Percentiles rank a stretch among this genome's conserved stretches.
Conservation (phyloP, 2,888 invertebrate genomes). For the Ligdia adustata region DNA sequence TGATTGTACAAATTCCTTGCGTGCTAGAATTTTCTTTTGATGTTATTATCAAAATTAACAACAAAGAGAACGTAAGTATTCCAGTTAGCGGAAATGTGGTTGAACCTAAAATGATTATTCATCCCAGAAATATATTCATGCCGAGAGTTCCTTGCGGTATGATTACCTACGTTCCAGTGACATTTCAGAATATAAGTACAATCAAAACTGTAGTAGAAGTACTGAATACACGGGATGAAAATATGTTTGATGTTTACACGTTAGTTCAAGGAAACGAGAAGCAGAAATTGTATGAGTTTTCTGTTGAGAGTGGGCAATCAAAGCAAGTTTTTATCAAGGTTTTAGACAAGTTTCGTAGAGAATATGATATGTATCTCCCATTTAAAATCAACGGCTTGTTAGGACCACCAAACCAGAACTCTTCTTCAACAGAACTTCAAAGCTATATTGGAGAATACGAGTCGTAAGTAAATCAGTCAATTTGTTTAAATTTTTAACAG, state of each 20-base stretch:
- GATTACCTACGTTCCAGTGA: slow-evolving; percentile 67
- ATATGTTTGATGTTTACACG: slow-evolving; percentile 64
- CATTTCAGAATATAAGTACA: slow-evolving; percentile 63
- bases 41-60: slow-evolving; percentile 68
- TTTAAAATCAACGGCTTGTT: slow-evolving; percentile 83
- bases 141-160: slow-evolving; percentile 72
- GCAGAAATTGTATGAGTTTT: slow-evolving; percentile 56
- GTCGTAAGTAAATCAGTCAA: slow-evolving; percentile 55
- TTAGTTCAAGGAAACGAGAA: slow-evolving; percentile 65
- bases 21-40: slow-evolving; percentile 70
- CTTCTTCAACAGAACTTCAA: slow-evolving; percentile 58
- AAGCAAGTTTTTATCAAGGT: slow-evolving; percentile 70
- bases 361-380: slow-evolving; percentile 84
- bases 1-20: slow-evolving; percentile 70
- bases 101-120: slow-evolving; percentile 76
- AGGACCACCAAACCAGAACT: slow-evolving; percentile 76
- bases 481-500: too few species aligned
- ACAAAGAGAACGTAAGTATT: slow-evolving; percentile 70
- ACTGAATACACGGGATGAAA: slow-evolving; percentile 63
- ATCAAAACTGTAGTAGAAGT: slow-evolving; percentile 59
- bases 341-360: slow-evolving; percentile 65
- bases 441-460: slow-evolving; percentile 63
- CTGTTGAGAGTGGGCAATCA: slow-evolving; percentile 62
- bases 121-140: slow-evolving; percentile 77
- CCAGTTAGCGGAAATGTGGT: slow-evolving; percentile 74